phyloP scores from a whole-genome alignment of 2,888 invertebrate species.

The Macrophya alboannulata region DNA sequence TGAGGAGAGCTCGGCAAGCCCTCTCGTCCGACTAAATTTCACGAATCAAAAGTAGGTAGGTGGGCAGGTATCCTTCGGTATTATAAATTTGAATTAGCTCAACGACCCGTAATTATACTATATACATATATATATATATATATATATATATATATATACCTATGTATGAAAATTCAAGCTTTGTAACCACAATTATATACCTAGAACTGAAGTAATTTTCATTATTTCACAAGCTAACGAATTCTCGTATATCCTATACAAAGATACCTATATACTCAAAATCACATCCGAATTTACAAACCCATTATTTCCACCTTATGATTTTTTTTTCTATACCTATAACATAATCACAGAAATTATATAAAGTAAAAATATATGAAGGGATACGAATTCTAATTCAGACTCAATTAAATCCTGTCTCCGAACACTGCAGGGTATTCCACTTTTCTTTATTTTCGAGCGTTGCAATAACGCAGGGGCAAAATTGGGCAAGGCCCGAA shows the following conservation, averaged over 20 bases:
- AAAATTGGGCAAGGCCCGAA: conserved; percentile 55
- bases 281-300: background rate
- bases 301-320: background rate
- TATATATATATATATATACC: background rate
- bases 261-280: no score
- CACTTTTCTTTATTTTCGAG: background rate
- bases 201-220: conserved; percentile 36
- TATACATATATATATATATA: background rate
- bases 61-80: background rate
- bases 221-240: conserved; percentile 5
- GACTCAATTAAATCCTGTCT: background rate
- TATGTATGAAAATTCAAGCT: background rate
- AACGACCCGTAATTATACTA: conserved; percentile 27
- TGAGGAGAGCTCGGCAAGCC: conserved; percentile 15
- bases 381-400: background rate
- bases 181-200: conserved; percentile 24
- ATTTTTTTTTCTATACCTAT: background rate
- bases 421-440: background rate
- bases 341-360: no score
- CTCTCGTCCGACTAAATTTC: conserved; percentile 2
- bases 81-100: conserved; percentile 17
- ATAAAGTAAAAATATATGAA: background rate
- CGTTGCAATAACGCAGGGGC: background rate
- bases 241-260: background rate
- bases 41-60: background rate